These are phyloP conservation scores for Sebastolobus altivelis DNA, from an alignment of 2,797 vertebrate genomes.

Conservation along the genomic window DNA sequence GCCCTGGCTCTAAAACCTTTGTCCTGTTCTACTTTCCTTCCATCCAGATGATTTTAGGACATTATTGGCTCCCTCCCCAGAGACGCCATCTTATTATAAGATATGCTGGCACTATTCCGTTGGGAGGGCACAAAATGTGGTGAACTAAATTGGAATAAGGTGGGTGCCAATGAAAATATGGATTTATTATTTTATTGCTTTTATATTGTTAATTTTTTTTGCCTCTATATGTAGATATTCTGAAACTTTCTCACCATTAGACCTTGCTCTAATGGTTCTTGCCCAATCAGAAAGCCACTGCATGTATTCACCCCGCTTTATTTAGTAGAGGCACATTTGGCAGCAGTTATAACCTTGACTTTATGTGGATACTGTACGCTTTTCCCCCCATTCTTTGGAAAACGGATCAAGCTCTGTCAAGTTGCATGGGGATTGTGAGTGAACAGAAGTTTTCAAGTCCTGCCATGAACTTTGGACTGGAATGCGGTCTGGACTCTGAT, in stretches of 20 bases:
- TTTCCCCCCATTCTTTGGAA: neutral
- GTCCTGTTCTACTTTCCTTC: neutral
- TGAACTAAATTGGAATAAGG: neutral
- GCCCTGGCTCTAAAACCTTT: neutral
- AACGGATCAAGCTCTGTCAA: neutral
- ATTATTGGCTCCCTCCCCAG: neutral
- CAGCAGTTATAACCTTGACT: neutral
- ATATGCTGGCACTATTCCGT: neutral
- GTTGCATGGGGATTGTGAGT: neutral
- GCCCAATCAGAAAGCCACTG: neutral
- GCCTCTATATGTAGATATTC: neutral
- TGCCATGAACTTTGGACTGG: too few species aligned
- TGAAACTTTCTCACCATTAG: neutral
- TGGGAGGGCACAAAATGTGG: neutral
- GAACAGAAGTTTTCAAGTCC: neutral
- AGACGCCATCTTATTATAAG: neutral
- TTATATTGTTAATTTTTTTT: neutral
- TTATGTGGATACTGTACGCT: neutral
- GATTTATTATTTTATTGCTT: conserved; percentile 1
- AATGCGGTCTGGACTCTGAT: too few species aligned
- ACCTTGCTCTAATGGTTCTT: neutral
- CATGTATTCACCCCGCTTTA: neutral
- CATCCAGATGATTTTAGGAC: neutral
- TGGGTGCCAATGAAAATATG: neutral
- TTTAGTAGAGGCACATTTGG: neutral